A percentile compares a stretch with the other conserved stretches of the same genome.
phyloP scores from a whole-genome alignment of 1,140 invertebrate species.

The Aphis craccivora region DNA sequence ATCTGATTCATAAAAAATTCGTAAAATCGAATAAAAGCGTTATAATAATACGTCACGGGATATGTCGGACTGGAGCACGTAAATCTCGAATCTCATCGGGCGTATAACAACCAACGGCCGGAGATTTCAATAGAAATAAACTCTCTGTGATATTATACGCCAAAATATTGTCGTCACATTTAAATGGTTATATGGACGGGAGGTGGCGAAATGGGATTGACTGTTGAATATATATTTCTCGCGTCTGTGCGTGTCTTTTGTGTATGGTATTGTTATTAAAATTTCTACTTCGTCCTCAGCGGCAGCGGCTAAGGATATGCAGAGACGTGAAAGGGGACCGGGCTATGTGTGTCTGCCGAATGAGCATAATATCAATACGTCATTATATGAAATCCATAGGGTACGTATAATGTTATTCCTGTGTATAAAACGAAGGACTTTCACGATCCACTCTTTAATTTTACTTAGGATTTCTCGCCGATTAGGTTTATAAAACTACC shows the following conservation, averaged over 20 bases:
- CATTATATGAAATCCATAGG: neutral
- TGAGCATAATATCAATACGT: neutral
- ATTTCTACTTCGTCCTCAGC: neutral
- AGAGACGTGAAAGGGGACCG: neutral
- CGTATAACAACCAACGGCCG: neutral
- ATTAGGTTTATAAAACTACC: neutral
- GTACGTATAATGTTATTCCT: neutral
- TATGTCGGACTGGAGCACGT: neutral
- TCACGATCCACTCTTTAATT: neutral
- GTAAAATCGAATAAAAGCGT: neutral
- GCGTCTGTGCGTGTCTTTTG: neutral
- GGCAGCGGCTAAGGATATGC: neutral
- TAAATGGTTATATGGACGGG: neutral
- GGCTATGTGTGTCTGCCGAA: neutral
- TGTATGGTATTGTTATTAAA: neutral
- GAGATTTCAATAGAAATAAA: constrained; percentile 4
- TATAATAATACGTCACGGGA: neutral
- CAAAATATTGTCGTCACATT: constrained; percentile 7
- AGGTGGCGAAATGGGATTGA: neutral
- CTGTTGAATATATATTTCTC: neutral
- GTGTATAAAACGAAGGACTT: neutral
- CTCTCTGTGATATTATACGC: neutral
- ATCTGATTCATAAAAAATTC: neutral
- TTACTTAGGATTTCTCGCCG: neutral
- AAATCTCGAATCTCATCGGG: neutral